phyloP scores from a whole-genome alignment of 2,888 invertebrate species.

The Abscondita cerata region DNA sequence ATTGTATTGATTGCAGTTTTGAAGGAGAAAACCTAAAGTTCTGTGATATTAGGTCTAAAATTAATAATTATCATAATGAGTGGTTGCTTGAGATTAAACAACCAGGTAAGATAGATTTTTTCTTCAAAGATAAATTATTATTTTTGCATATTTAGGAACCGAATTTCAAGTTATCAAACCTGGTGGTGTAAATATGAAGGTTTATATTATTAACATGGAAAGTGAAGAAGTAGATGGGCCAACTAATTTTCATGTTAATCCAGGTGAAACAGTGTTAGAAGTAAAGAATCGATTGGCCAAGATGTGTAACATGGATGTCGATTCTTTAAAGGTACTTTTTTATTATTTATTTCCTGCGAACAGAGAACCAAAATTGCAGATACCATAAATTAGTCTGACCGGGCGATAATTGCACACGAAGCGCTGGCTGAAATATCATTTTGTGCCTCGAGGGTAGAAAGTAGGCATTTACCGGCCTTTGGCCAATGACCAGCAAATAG shows the following conservation, averaged over 20 bases:
- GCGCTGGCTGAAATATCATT: no score
- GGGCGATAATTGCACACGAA: no score
- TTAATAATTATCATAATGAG: conserved; percentile 61
- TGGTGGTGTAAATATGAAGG: conserved; percentile 67
- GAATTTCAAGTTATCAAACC: conserved; percentile 69
- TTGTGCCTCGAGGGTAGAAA: no score
- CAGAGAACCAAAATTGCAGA: no score
- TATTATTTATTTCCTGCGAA: no score
- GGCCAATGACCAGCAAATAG: no score
- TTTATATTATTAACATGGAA: conserved; percentile 67
- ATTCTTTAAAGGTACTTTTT: conserved; percentile 20
- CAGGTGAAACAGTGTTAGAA: conserved; percentile 63
- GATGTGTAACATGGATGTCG: conserved; percentile 57
- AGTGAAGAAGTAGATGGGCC: conserved; percentile 69
- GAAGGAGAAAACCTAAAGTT: conserved; percentile 65
- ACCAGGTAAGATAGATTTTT: conserved; percentile 53
- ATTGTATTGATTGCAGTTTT: conserved; percentile 72
- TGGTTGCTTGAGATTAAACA: conserved; percentile 73
- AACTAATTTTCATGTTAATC: conserved; percentile 65
- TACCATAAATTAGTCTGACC: no score
- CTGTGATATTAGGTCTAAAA: conserved; percentile 59
- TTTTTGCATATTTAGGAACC: conserved; percentile 41
- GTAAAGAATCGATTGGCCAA: conserved; percentile 65
- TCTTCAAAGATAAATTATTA: not conserved
- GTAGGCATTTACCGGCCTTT: no score